Evolutionary conservation across 2,888 invertebrate species (phyloP).

Genomic region (Parnassius orleans): DNA sequence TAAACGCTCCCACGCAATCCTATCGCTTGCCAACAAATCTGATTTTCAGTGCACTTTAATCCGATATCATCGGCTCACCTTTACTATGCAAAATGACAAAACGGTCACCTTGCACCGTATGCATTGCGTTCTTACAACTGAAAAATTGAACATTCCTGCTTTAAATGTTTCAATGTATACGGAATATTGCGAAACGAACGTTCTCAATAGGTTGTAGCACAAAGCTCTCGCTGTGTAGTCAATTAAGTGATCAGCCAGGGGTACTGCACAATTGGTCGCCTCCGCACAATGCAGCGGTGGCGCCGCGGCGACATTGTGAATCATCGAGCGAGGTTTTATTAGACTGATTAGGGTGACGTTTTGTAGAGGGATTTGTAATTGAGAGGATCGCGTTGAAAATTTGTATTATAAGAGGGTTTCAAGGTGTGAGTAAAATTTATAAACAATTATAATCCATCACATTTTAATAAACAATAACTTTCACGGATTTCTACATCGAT

Average conservation of each 20-base stretch:
- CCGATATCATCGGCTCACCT: conserved; percentile 50
- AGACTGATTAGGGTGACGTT: conserved; percentile 61
- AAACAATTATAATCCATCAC: background rate
- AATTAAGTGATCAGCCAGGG: conserved; percentile 79
- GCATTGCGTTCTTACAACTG: conserved; percentile 27
- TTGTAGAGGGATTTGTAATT: conserved; percentile 49
- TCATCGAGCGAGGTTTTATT: conserved; percentile 58
- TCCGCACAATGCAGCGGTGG: conserved; percentile 68
- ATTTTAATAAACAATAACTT: background rate
- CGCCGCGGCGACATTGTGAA: conserved; percentile 55
- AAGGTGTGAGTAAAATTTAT: conserved; percentile 19
- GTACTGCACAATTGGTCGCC: conserved; percentile 77
- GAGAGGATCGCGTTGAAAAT: conserved; percentile 25
- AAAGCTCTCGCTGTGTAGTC: conserved; percentile 71
- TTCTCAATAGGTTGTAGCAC: conserved; percentile 42
- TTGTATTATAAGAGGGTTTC: conserved; percentile 15
- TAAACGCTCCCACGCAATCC: conserved; percentile 67
- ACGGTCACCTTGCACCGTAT: conserved; percentile 24
- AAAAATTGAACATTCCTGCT: background rate
- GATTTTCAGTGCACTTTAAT: conserved; percentile 75
- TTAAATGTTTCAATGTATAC: conserved; percentile 28
- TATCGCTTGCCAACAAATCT: conserved; percentile 72
- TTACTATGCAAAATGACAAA: conserved; percentile 34
- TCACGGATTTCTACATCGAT: no score
- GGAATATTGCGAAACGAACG: conserved; percentile 22